phyloP scores from a whole-genome alignment of 2,797 vertebrate species.

The Eptatretus atami region DNA sequence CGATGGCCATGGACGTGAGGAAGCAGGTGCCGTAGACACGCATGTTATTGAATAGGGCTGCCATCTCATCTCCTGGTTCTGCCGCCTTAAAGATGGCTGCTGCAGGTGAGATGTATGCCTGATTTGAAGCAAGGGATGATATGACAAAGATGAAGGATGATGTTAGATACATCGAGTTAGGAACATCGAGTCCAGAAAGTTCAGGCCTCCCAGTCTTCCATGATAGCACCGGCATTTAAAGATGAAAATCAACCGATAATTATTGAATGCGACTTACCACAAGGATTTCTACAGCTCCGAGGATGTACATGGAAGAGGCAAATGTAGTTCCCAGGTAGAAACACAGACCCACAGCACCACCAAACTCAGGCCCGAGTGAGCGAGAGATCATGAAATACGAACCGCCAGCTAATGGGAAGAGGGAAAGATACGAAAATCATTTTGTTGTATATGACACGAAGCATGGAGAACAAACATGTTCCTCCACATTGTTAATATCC shows the following conservation, averaged over 20 bases:
- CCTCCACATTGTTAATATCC: too few relatives aligned
- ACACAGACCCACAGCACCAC: constrained; percentile 70
- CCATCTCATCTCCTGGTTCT: constrained; percentile 22
- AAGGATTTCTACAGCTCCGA: constrained; percentile 79
- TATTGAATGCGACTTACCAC: constrained; percentile 21
- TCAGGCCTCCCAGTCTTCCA: too few relatives aligned
- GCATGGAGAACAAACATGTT: too few relatives aligned
- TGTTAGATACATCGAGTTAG: constrained; percentile 1
- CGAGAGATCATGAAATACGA: constrained; percentile 94
- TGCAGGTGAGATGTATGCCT: constrained; percentile 65
- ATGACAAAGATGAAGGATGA: not conserved
- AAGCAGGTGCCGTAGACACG: constrained; percentile 59
- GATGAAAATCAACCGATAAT: too few relatives aligned
- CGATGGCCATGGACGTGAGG: constrained; percentile 39
- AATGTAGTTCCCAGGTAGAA: constrained; percentile 86
- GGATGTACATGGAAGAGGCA: constrained; percentile 85
- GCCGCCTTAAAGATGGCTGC: constrained; percentile 43
- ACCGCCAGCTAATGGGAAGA: constrained; percentile 33
- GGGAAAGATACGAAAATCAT: constrained; percentile 6
- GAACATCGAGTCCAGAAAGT: constrained; percentile 6
- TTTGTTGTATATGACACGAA: not conserved
- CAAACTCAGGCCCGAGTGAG: constrained; percentile 70
- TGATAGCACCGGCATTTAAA: too few relatives aligned
- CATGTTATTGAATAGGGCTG: constrained; percentile 59
- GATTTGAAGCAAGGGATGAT: constrained; percentile 9